Percentiles rank a stretch among this genome's conserved stretches.
Evolutionary conservation across 1,140 invertebrate species (phyloP).

Genomic region (Steinernema khuongi): DNA sequence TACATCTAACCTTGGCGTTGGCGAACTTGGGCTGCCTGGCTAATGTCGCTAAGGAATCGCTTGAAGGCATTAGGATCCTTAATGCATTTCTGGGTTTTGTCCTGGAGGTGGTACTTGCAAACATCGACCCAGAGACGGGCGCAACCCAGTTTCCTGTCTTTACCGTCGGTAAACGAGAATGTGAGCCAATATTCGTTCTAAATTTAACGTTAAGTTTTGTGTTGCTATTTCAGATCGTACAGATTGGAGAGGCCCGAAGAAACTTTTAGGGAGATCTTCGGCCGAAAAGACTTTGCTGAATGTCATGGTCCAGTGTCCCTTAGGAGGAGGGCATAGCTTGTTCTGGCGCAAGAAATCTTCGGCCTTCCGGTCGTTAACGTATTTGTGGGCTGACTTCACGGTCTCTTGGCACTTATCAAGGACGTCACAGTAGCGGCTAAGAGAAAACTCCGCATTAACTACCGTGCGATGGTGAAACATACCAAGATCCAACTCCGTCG

Average conservation of each 20-base stretch:
- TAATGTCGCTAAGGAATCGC: slow-evolving; percentile 55
- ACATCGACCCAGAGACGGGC: slow-evolving; percentile 57
- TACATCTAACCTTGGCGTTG: slow-evolving; percentile 22
- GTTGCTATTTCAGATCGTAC: slow-evolving; percentile 22
- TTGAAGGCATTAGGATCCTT: slow-evolving; percentile 57
- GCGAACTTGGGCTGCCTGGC: slow-evolving; percentile 56
- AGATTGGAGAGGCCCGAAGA: slow-evolving; percentile 58
- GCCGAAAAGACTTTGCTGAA: slow-evolving; percentile 58
- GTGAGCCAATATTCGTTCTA: slow-evolving; percentile 59
- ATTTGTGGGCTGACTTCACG: slow-evolving; percentile 57
- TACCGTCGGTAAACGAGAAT: slow-evolving; percentile 58
- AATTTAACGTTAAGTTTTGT: slow-evolving; percentile 8
- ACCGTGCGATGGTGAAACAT: not conserved
- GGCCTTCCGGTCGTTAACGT: slow-evolving; percentile 44
- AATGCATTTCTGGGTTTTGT: slow-evolving; percentile 56
- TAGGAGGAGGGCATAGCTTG: slow-evolving; percentile 53
- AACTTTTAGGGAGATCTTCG: slow-evolving; percentile 57
- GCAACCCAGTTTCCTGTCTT: slow-evolving; percentile 55
- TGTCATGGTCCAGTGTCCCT: slow-evolving; percentile 59
- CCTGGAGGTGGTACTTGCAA: slow-evolving; percentile 57
- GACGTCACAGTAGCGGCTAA: slow-evolving; percentile 58
- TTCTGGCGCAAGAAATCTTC: slow-evolving; percentile 44
- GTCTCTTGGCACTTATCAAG: slow-evolving; percentile 58
- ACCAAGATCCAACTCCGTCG: slow-evolving; percentile 58
- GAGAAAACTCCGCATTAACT: slow-evolving; percentile 18